A percentile compares a stretch with the other conserved stretches of the same genome.
These are phyloP conservation scores for Chloropsis hardwickii DNA, from an alignment of 2,113 vertebrate species.

Conservation along the genomic window DNA sequence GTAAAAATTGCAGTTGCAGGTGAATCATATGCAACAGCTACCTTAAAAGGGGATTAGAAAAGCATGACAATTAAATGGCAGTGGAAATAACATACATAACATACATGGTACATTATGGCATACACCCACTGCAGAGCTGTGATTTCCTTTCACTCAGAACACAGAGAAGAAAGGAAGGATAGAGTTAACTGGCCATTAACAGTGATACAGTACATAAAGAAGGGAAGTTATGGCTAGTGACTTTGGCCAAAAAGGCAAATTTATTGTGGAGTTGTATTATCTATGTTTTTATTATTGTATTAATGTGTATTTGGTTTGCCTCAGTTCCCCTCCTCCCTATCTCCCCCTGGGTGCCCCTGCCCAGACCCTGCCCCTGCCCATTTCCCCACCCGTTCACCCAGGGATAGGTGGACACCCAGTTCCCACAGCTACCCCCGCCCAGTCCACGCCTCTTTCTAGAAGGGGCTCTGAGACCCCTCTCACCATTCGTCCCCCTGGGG, in stretches of 20 bases:
- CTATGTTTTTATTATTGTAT: too few relatives aligned
- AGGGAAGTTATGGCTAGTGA: not conserved
- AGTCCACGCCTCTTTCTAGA: too few relatives aligned
- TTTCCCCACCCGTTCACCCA: too few relatives aligned
- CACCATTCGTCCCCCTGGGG: too few relatives aligned
- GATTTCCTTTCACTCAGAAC: not conserved
- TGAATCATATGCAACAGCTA: not conserved
- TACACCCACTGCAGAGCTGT: not conserved
- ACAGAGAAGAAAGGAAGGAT: not conserved
- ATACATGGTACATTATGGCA: not conserved
- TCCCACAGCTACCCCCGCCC: too few relatives aligned
- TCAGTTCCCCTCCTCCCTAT: too few relatives aligned
- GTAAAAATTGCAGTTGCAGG: not conserved
- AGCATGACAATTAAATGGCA: not conserved
- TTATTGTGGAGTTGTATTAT: too few relatives aligned
- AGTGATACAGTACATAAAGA: not conserved
- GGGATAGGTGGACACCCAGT: too few relatives aligned
- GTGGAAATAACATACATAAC: not conserved
- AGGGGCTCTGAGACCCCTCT: too few relatives aligned
- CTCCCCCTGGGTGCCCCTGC: too few relatives aligned
- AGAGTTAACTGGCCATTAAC: not conserved
- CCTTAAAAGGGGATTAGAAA: not conserved
- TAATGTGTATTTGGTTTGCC: too few relatives aligned
- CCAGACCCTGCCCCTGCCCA: too few relatives aligned
- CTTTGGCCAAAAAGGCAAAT: not conserved